Percentiles rank a stretch among this genome's conserved stretches.
Conservation (phyloP, 2,113 vertebrate species). For the Heterochromis multidens region DNA sequence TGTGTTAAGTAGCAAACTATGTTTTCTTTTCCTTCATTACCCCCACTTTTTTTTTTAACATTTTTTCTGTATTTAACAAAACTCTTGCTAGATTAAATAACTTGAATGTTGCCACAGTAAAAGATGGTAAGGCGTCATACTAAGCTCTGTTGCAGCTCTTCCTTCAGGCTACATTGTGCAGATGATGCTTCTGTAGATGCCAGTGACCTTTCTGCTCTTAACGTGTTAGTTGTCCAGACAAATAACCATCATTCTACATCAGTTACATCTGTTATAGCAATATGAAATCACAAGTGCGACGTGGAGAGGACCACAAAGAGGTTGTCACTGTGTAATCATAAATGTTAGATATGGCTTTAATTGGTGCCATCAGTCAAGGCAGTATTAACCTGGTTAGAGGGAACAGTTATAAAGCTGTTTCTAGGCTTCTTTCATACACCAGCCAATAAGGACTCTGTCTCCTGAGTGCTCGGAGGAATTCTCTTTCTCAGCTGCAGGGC, state of each 20-base stretch:
- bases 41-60: neutral
- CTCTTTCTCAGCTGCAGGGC: constrained; percentile 16
- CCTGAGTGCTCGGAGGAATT: constrained; percentile 5
- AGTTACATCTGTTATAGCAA: constrained; percentile 20
- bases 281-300: neutral
- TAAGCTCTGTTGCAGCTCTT: constrained; percentile 16
- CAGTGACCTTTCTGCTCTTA: constrained; percentile 41
- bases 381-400: constrained; percentile 39
- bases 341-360: constrained; percentile 47
- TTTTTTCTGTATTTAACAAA: neutral
- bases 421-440: neutral
- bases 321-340: constrained; percentile 16
- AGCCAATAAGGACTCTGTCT: constrained; percentile 34
- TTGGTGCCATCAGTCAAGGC: constrained; percentile 50
- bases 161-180: constrained; percentile 5
- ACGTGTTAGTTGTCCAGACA: constrained; percentile 51
- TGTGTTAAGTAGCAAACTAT: neutral
- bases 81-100: neutral
- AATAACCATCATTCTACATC: constrained; percentile 51
- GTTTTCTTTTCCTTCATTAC: neutral
- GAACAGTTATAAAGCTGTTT: constrained; percentile 11
- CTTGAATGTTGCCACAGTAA: neutral
- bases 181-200: constrained; percentile 26
- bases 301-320: neutral
- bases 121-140: neutral